phyloP scores from a whole-genome alignment of 2,797 vertebrate species.

The Hephaestus fuliginosus region DNA sequence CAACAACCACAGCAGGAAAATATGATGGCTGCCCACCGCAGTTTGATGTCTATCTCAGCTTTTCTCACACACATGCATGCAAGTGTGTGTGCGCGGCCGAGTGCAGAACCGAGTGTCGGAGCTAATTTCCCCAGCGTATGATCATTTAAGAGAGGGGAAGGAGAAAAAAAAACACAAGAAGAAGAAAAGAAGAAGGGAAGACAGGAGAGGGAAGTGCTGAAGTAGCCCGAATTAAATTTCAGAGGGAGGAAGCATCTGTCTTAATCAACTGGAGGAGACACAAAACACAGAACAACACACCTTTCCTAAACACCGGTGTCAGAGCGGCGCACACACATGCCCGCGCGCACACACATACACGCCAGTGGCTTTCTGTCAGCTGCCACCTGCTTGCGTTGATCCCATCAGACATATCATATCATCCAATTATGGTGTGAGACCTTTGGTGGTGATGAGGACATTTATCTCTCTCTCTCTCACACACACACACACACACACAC shows the following conservation, averaged over 20 bases:
- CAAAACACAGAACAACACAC: constrained; percentile 39
- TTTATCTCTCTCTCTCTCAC: no score
- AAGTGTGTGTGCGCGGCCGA: background rate
- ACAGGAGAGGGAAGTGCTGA: constrained; percentile 56
- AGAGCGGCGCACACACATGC: constrained; percentile 6
- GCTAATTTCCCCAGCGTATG: constrained; percentile 76
- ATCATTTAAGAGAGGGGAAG: constrained; percentile 64
- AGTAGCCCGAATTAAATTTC: constrained; percentile 53
- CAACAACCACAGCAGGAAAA: constrained; percentile 33
- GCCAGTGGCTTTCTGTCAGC: constrained; percentile 44
- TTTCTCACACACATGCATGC: background rate
- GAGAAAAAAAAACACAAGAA: constrained; percentile 23
- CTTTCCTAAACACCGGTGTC: constrained; percentile 28
- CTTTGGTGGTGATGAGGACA: no score
- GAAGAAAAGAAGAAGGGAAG: constrained; percentile 23
- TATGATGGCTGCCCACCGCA: constrained; percentile 24
- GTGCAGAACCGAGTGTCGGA: constrained; percentile 12
- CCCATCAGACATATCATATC: constrained; percentile 35
- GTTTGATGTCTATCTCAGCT: constrained; percentile 45
- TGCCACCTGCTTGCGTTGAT: constrained; percentile 42
- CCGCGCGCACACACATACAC: constrained; percentile 34
- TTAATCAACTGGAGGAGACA: constrained; percentile 64
- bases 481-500: constrained; percentile 6
- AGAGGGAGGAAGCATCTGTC: constrained; percentile 60
- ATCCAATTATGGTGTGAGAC: constrained; percentile 47